phyloP scores from a whole-genome alignment of 2,797 vertebrate genomes.

The Rhinichthys osculus region DNA sequence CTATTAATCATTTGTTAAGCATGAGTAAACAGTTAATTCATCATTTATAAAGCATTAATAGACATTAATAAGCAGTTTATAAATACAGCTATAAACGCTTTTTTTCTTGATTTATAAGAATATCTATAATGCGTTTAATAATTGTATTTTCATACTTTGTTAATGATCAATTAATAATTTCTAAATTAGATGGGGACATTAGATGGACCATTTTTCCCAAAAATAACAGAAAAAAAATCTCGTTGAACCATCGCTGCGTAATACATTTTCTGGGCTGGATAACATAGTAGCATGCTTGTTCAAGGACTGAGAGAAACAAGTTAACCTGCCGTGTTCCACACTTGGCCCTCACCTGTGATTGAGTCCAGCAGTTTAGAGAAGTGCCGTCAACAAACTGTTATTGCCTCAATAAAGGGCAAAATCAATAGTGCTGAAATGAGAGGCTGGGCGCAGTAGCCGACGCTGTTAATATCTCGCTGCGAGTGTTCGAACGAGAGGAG shows the following conservation, averaged over 20 bases:
- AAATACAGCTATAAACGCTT: too few species aligned
- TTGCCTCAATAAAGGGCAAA: slow-evolving; percentile 91
- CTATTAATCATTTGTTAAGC: too few species aligned
- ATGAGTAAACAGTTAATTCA: too few species aligned
- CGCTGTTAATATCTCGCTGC: slow-evolving; percentile 91
- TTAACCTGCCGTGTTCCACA: slow-evolving; percentile 58
- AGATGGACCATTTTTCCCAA: neutral
- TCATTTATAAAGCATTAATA: too few species aligned
- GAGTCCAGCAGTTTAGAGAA: slow-evolving; percentile 90
- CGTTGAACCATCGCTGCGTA: slow-evolving; percentile 6
- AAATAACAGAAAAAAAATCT: neutral
- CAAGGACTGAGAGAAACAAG: slow-evolving; percentile 57
- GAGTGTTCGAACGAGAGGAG: slow-evolving; percentile 72
- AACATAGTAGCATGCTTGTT: slow-evolving; percentile 43
- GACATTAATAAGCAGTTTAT: too few species aligned
- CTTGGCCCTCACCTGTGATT: slow-evolving; percentile 78
- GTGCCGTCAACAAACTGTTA: slow-evolving; percentile 91
- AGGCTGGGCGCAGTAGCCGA: slow-evolving; percentile 87
- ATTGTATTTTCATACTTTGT: too few species aligned
- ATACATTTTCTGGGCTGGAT: slow-evolving; percentile 33
- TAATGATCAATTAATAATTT: too few species aligned
- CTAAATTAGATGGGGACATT: too few species aligned
- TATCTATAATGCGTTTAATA: too few species aligned
- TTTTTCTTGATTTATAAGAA: too few species aligned
- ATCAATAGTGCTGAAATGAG: slow-evolving; percentile 96